These are phyloP conservation scores for Latheticus oryzae DNA, from an alignment of 2,888 invertebrate genomes.

Conservation along the genomic window DNA sequence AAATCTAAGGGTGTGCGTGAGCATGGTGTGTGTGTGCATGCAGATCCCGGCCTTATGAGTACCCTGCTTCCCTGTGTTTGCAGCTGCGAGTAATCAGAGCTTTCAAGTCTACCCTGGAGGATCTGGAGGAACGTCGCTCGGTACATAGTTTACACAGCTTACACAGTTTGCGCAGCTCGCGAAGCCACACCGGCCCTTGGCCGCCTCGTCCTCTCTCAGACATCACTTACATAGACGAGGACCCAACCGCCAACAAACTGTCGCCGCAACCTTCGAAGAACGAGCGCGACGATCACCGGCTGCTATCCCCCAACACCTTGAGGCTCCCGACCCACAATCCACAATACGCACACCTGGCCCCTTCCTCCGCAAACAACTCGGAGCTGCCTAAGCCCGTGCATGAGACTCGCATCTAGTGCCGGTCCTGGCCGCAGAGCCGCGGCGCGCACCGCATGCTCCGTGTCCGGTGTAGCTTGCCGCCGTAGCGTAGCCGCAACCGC, in stretches of 20 bases:
- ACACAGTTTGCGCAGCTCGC: slow-evolving; percentile 85
- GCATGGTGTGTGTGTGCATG: slow-evolving; percentile 60
- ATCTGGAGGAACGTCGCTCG: slow-evolving; percentile 98
- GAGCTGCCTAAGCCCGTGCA: slow-evolving; percentile 76
- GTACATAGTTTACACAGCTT: slow-evolving; percentile 97
- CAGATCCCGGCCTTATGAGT: slow-evolving; percentile 64
- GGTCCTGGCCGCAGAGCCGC: slow-evolving; percentile 61
- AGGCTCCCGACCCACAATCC: slow-evolving; percentile 69
- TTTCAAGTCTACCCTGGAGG: slow-evolving; percentile 99
- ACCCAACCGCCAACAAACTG: slow-evolving; percentile 61
- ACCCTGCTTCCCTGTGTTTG: slow-evolving; percentile 76
- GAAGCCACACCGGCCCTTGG: slow-evolving; percentile 78
- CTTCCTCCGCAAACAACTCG: slow-evolving; percentile 68
- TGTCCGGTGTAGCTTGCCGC: slow-evolving; percentile 43
- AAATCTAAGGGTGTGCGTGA: slow-evolving; percentile 47
- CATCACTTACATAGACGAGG: slow-evolving; percentile 77
- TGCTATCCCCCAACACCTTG: slow-evolving; percentile 65
- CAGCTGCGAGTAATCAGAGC: slow-evolving; percentile 99
- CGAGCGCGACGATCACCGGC: slow-evolving; percentile 63
- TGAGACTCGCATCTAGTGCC: slow-evolving; percentile 77
- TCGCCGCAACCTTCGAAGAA: slow-evolving; percentile 62
- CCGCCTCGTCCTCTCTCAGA: slow-evolving; percentile 78
- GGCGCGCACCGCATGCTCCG: slow-evolving; percentile 59
- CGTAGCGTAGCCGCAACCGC: slow-evolving; percentile 21
- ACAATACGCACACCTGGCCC: slow-evolving; percentile 70